Evolutionary conservation across 2,888 invertebrate species (phyloP).

Genomic region (Drosophila atripex): DNA sequence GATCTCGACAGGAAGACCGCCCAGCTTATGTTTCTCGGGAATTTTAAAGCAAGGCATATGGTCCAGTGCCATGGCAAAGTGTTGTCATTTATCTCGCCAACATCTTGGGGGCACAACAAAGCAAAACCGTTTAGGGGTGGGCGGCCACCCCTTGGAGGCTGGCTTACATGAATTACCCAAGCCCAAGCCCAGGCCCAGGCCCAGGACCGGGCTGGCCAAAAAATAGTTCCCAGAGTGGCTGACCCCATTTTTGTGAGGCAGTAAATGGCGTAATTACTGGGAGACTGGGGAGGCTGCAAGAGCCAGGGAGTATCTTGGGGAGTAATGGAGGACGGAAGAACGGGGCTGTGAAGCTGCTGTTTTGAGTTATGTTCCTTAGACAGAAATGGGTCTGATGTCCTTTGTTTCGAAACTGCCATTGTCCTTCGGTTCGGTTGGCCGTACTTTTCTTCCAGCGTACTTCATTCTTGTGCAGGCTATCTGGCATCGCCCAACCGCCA

Average conservation of each 20-base stretch:
- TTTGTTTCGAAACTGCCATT: slow-evolving; percentile 71
- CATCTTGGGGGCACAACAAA: slow-evolving; percentile 65
- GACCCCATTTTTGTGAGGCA: slow-evolving; percentile 71
- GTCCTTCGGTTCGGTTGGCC: slow-evolving; percentile 50
- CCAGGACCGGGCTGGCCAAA: slow-evolving; percentile 51
- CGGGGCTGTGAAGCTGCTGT: slow-evolving; percentile 47
- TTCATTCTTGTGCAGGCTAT: slow-evolving; percentile 50
- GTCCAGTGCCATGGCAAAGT: slow-evolving; percentile 54
- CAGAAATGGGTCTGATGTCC: slow-evolving; percentile 37
- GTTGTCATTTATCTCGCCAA: slow-evolving; percentile 77
- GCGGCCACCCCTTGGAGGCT: neutral
- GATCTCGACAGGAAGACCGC: slow-evolving; percentile 56
- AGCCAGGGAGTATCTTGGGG: neutral
- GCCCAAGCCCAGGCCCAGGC: neutral
- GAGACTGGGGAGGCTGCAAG: slow-evolving; percentile 6
- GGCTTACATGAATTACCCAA: neutral
- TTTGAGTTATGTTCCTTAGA: slow-evolving; percentile 73
- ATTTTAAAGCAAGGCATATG: slow-evolving; percentile 52
- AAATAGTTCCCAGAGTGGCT: slow-evolving; percentile 68
- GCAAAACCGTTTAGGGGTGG: slow-evolving; percentile 37
- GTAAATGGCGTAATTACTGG: slow-evolving; percentile 79
- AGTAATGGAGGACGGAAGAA: slow-evolving; percentile 6
- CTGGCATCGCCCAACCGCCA: slow-evolving; percentile 66
- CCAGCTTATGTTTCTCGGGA: slow-evolving; percentile 45
- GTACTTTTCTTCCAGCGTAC: slow-evolving; percentile 32